phyloP scores from a whole-genome alignment of 2,797 vertebrate species.

The Coendou prehensilis region DNA sequence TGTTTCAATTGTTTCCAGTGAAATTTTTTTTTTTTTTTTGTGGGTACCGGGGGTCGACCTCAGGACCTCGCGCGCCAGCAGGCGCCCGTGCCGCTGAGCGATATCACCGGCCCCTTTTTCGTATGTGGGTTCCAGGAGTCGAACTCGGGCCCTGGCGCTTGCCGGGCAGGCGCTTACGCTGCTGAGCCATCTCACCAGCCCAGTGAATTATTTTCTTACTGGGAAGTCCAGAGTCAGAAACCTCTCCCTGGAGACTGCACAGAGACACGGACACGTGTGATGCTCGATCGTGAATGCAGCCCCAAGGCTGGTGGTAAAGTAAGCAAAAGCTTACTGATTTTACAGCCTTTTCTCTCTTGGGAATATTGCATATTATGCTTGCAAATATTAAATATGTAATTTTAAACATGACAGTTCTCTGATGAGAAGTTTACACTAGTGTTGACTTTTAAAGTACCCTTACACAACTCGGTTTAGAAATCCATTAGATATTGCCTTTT shows the following conservation, averaged over 20 bases:
- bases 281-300: background rate
- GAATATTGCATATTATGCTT: background rate
- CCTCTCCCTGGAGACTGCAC: background rate
- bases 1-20: slow-evolving; percentile 25
- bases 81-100: too few species aligned
- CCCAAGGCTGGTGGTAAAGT: background rate
- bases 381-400: background rate
- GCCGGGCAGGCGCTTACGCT: too few species aligned
- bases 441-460: background rate
- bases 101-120: too few species aligned
- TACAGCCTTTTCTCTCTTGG: slow-evolving; percentile 11
- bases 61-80: too few species aligned
- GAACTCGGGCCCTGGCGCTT: too few species aligned
- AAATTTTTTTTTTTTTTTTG: too few species aligned
- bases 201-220: background rate
- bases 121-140: too few species aligned
- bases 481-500: background rate
- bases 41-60: too few species aligned
- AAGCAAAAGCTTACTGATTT: background rate
- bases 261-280: background rate
- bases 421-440: background rate
- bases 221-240: background rate
- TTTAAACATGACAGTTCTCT: slow-evolving; percentile 10
- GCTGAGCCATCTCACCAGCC: background rate
- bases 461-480: background rate